Evolutionary conservation across 2,888 invertebrate species (phyloP).

Genomic region (Cataglyphis albicans): DNA sequence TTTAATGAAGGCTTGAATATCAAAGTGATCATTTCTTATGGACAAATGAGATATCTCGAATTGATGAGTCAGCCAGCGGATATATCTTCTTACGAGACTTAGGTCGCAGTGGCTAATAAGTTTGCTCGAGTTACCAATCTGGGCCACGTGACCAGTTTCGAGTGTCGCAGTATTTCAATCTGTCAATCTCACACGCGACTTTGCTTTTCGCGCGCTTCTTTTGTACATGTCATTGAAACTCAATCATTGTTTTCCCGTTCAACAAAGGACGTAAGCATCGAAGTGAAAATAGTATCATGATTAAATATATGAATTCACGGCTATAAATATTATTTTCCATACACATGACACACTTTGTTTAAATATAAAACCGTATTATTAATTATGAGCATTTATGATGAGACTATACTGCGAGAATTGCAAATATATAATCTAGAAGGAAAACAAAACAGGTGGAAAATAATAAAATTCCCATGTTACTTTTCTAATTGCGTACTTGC

Average conservation of each 20-base stretch:
- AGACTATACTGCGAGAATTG: constrained; percentile 20
- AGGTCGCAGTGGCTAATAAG: constrained; percentile 57
- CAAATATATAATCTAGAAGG: constrained; percentile 14
- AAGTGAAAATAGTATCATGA: not conserved
- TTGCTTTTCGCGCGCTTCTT: constrained; percentile 45
- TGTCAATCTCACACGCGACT: constrained; percentile 43
- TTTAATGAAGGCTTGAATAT: not conserved
- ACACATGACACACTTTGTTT: not conserved
- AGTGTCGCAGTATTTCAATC: constrained; percentile 60
- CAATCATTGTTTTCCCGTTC: constrained; percentile 4
- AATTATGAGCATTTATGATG: not conserved
- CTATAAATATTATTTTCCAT: not conserved
- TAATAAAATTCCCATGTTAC: constrained; percentile 30
- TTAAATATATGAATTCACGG: not conserved
- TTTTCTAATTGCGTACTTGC: constrained; percentile 20
- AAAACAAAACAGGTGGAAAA: constrained; percentile 14
- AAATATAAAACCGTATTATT: constrained; percentile 12
- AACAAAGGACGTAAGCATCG: not conserved
- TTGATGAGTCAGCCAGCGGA: constrained; percentile 70
- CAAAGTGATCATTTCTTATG: constrained; percentile 43
- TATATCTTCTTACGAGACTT: constrained; percentile 68
- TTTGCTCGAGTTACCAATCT: constrained; percentile 65
- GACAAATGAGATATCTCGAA: constrained; percentile 64
- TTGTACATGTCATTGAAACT: constrained; percentile 40
- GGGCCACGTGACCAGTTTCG: constrained; percentile 33